A percentile compares a stretch with the other conserved stretches of the same genome.
These are phyloP conservation scores for Theonella swinhoei DNA, from an alignment of 37 sponge, comb jelly and placozoan genomes.

Conservation along the genomic window DNA sequence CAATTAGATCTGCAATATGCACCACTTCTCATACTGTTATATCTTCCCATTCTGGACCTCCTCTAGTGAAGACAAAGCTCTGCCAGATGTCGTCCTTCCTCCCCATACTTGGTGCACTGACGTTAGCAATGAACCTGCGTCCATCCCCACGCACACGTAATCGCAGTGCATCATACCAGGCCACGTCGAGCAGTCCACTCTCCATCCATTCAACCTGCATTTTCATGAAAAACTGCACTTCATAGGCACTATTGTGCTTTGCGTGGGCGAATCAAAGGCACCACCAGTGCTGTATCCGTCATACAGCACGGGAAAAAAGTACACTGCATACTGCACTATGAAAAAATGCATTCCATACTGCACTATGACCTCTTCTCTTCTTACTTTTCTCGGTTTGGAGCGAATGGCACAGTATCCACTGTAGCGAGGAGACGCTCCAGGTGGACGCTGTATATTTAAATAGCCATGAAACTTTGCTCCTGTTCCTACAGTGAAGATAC, in stretches of 20 bases:
- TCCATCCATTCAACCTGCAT: conserved; percentile 50
- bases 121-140: conserved; percentile 71
- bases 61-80: conserved; percentile 84
- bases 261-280: too few relatives aligned
- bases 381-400: conserved; percentile 70
- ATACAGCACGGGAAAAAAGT: too few relatives aligned
- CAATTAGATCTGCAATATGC: too few relatives aligned
- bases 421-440: conserved; percentile 14
- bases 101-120: conserved; percentile 43
- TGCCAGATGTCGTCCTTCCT: conserved; percentile 90
- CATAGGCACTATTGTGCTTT: too few relatives aligned
- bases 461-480: conserved; percentile 73
- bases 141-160: conserved; percentile 88
- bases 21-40: conserved; percentile 78
- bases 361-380: background rate
- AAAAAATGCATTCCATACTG: too few relatives aligned
- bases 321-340: too few relatives aligned
- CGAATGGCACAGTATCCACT: conserved; percentile 91
- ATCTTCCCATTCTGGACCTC: conserved; percentile 92
- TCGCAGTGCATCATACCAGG: conserved; percentile 84
- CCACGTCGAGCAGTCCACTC: conserved; percentile 56
- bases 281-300: too few relatives aligned
- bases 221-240: too few relatives aligned
- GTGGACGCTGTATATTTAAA: conserved; percentile 59
- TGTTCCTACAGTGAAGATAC: conserved; percentile 23